phyloP scores from a whole-genome alignment of 2,797 vertebrate species.

The Onychomys arenicola region DNA sequence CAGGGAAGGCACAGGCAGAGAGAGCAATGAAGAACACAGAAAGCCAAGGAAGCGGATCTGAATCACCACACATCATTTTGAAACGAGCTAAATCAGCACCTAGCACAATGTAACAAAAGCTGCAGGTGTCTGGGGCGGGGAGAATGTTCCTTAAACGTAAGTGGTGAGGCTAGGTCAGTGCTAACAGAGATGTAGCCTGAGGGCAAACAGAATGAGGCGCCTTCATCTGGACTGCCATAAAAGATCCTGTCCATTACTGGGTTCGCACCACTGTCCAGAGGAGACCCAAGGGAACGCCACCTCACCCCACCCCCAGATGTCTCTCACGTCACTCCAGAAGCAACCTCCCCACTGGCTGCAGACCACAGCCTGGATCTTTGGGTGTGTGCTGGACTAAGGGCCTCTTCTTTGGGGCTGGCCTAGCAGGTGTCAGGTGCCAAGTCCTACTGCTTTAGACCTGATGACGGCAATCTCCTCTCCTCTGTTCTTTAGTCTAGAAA shows the following conservation, averaged over 20 bases:
- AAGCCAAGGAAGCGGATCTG: neutral
- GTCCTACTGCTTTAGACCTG: neutral
- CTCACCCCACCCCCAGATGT: neutral
- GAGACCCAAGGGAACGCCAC: neutral
- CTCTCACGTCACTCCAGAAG: neutral
- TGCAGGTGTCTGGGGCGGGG: neutral
- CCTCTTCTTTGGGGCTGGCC: neutral
- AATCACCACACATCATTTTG: neutral
- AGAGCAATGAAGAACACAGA: neutral
- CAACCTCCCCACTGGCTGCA: too few species aligned
- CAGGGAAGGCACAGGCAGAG: neutral
- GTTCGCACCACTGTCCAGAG: neutral
- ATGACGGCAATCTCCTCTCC: neutral
- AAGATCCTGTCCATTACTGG: neutral
- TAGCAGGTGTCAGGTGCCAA: neutral
- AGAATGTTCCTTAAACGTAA: neutral
- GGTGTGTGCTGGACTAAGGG: neutral
- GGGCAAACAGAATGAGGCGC: neutral
- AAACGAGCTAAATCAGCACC: neutral
- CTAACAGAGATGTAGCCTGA: neutral
- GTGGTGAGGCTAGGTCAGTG: neutral
- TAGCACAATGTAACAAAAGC: neutral
- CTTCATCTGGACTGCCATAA: neutral
- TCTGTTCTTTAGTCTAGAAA: neutral
- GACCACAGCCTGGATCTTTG: neutral